Base-by-base conservation (phyloP, 1,140 invertebrate species). In the Drosophila simulans region DNA sequence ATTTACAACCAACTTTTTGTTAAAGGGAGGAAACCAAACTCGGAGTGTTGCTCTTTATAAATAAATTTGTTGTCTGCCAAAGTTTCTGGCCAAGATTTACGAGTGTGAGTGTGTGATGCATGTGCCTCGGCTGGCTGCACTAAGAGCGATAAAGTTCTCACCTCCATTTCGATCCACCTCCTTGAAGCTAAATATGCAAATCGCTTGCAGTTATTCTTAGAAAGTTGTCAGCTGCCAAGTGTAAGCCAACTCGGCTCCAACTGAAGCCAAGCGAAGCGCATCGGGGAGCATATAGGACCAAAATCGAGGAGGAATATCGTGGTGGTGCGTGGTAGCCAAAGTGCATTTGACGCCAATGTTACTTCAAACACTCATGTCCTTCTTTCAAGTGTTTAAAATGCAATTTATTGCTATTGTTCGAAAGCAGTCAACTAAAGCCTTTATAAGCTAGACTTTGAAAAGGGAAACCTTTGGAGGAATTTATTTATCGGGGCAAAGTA, bases 121-220 rank as follows among this genome's bases (percentile, higher is more conserved):
- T 80, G 68, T 48, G 78, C 58, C 49, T 56, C 63, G 65, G 60
- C 64, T 75, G 80, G 60, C 82, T 86, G 82, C 78, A 75, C 59
- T 39, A 57, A 60, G 63, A 75, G 78, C 69, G 82, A 86, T 86
- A 86, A 86, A 86, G 75, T 82, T 82, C 66, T 68, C 58, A 58
- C 42, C 49, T 45, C 40, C 62, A 12, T 20, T 22, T 17, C 34
- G 31, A 20, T n/a, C 51, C 54, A 31, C 31, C 35, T 42, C 22
- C n/a, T 12, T 10, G 25, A 40, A 82, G 79, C 75, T 69, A 79
- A 89, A 89, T 88, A 88, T 88, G 83, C 84, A 88, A 89, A 88
- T 88, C 84, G 84, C 84, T 88, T 83, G 71, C 83, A 89, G 84
- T 88, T 83, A 83, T 83, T 88, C 84, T 83, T 88, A 79, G 83